Percentiles rank a stretch among this genome's conserved stretches.
Conservation (phyloP, 2,113 vertebrate species). For the Dicrurus megarhynchus region DNA sequence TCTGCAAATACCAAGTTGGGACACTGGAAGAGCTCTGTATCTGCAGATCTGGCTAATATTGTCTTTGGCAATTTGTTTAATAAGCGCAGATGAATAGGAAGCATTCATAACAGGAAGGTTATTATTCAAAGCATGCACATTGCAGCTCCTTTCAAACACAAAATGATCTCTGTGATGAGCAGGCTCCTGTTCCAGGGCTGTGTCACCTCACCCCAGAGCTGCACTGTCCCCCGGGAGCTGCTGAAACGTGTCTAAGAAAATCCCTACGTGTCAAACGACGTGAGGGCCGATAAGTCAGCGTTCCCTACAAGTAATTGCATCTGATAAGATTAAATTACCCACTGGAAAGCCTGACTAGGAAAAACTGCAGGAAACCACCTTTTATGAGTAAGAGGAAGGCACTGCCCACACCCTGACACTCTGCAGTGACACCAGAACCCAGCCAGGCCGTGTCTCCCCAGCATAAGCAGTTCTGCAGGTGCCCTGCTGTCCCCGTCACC, state of each 20-base stretch:
- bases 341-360: background rate
- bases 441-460: fast-evolving
- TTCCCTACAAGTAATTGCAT: background rate
- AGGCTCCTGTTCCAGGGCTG: background rate
- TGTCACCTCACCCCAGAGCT: background rate
- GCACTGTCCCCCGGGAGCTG: background rate
- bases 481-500: background rate
- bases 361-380: background rate
- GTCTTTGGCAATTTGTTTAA: conserved; percentile 38
- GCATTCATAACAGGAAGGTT: conserved; percentile 18
- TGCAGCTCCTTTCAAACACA: background rate
- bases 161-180: background rate
- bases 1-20: conserved; percentile 74
- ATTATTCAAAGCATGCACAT: conserved; percentile 29
- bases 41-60: background rate
- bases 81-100: conserved; percentile 14
- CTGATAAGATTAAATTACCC: background rate
- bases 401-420: fast-evolving
- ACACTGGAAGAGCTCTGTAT: background rate
- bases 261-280: background rate
- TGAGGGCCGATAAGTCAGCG: background rate
- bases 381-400: background rate
- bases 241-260: background rate
- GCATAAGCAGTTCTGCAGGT: fast-evolving
- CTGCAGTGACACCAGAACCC: background rate